phyloP scores from a whole-genome alignment of 2,797 vertebrate genomes.

The Cyclura pinguis region DNA sequence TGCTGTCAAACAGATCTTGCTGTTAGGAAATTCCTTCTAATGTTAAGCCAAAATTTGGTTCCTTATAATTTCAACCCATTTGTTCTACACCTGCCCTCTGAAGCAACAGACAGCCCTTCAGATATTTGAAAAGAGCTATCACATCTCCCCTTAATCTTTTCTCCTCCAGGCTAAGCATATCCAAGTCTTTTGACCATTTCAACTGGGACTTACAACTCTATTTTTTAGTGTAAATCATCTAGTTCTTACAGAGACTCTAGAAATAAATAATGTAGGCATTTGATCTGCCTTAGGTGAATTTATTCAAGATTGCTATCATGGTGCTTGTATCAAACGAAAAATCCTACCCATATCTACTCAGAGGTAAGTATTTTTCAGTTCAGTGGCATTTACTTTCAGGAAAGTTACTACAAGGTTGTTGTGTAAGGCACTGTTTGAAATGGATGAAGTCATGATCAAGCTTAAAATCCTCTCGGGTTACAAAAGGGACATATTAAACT shows the following conservation, averaged over 20 bases:
- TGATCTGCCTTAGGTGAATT: background rate
- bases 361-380: background rate
- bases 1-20: background rate
- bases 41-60: background rate
- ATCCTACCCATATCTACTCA: background rate
- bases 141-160: background rate
- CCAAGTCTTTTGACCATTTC: background rate
- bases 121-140: background rate
- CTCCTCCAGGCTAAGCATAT: background rate
- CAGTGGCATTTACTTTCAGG: background rate
- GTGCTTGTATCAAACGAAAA: background rate
- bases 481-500: background rate
- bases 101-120: background rate
- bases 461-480: background rate
- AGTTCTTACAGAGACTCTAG: too few species aligned
- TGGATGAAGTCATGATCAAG: background rate
- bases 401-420: background rate
- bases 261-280: background rate
- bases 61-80: background rate
- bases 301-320: too few species aligned
- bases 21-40: background rate
- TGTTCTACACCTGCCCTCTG: background rate
- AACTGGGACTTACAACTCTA: background rate
- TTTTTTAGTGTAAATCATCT: background rate
- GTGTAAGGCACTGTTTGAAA: background rate